Evolutionary conservation across 1,140 invertebrate genomes (phyloP), one percentile per base, ranked within the genome.

Genomic region (Diachasmimorpha longicaudata): DNA sequence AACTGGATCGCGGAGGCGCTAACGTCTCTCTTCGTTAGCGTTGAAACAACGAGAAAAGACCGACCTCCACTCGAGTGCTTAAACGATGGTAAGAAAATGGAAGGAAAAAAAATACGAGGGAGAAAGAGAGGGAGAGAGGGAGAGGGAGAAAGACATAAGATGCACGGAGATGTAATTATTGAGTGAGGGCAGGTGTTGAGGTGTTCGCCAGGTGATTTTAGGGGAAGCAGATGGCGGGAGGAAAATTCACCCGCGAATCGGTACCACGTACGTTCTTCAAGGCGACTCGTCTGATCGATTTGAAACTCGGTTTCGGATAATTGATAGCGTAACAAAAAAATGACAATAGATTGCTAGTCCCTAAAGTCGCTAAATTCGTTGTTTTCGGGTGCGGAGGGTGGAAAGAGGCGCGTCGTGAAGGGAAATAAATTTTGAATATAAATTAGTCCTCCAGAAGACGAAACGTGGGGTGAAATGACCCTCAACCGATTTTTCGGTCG

Each of bases 31-130:
- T 71, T 70, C 69, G 36, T 70, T 42, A 70, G 69, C 36, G 68
- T 70, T 44, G 48, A 52, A 42, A 21, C 16, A 16, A n/a, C 14
- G 42, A 39, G 68, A 70, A 70, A 70, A 39, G 68, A 21, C 36
- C 42, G 68, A 10, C 42, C 16, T 14, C 11, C 31, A 70, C 19
- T 31, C 19, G 37, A 21, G 36, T 13, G 23, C 1, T 68, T 36
- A 31, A 16, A 68, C 66, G 31, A 36, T 36, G 66, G 31, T 36
- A 37, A 25, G 55, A 68, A 68, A 37, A 68, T 68, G 39, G 9
- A 9, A 72, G 44, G 13, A 67, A 31, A 67, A 73, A 78, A 78
- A 77, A 46, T 77, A 79, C 74, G 74, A 76, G 63, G 72, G 72
- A n/a, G n/a, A n/a, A n/a, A n/a, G 75, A 79, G 76, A 72, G 67